A percentile compares a stretch with the other conserved stretches of the same genome.
phyloP scores from a whole-genome alignment of 2,113 vertebrate genomes.

The Loxodonta africana region DNA sequence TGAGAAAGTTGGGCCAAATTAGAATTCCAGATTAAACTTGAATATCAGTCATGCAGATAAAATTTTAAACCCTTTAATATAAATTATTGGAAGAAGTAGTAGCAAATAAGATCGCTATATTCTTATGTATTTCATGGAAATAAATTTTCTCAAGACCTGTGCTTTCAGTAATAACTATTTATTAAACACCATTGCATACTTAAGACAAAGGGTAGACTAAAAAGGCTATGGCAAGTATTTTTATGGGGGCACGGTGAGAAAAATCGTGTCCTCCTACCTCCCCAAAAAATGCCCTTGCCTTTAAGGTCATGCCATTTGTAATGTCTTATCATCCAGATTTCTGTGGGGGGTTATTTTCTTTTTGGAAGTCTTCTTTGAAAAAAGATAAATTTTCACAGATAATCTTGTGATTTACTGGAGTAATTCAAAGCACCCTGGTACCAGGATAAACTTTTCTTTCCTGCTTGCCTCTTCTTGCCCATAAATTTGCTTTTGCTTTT shows the following conservation, averaged over 20 bases:
- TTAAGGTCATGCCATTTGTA: background rate
- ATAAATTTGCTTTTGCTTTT: slow-evolving; percentile 61
- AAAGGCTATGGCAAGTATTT: background rate
- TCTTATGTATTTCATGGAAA: slow-evolving; percentile 8
- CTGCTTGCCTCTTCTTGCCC: background rate
- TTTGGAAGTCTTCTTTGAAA: slow-evolving; percentile 48
- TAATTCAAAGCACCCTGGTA: slow-evolving; percentile 54
- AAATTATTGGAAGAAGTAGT: slow-evolving; percentile 30
- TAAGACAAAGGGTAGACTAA: background rate
- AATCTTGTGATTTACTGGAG: slow-evolving; percentile 8
- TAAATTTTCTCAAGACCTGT: slow-evolving; percentile 34
- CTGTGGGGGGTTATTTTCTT: slow-evolving; percentile 31
- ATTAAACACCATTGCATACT: background rate
- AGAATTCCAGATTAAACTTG: slow-evolving; percentile 27
- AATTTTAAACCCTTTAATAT: background rate
- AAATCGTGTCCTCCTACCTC: background rate
- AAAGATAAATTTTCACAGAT: slow-evolving; percentile 33
- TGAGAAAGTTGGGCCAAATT: background rate
- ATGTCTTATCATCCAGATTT: slow-evolving; percentile 39
- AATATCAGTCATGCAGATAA: background rate
- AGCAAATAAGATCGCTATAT: slow-evolving; percentile 34
- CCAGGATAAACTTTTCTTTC: background rate
- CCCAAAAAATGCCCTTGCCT: background rate
- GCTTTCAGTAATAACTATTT: slow-evolving; percentile 53
- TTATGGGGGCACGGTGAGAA: slow-evolving; percentile 2